Evolutionary conservation across 1,140 invertebrate genomes (phyloP), one percentile per base, ranked within the genome.

Genomic region (Odontomachus brunneus): DNA sequence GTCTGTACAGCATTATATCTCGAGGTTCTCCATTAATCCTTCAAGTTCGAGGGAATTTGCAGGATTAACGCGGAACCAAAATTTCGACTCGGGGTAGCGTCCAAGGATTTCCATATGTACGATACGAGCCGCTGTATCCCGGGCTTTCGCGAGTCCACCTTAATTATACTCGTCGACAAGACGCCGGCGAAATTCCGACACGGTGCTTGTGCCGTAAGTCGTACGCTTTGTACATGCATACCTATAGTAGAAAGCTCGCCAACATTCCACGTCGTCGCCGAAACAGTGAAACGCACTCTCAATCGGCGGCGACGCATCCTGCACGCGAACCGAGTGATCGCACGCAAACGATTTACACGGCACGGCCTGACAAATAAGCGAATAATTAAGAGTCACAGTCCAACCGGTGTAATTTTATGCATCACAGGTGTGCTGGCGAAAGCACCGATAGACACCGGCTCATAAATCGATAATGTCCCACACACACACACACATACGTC

Each of bases 221-320:
- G 65, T 84, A 66, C 15, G 69, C 63, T 48, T 76, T 74, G 83
- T 57, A 51, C 66, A 55, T 78, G 66, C 33, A 55, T 78, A 72
- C 33, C 82, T 11, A 26, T 44, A 66, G 76, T 55, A 69, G 83
- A 85, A 82, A 82, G 51, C 69, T 72, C 62, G 65, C 71, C 62
- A 66, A 51, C 84, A 89, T 89, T 83, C 84, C 74, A 60, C 51
- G 69, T 88, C 66, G 85, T 88, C 89, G 83, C 65, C 87, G 62
- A 87, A 91, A 93, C 91, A 92, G 65, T 85, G 88, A 85, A 91
- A 87, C 89, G 89, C 90, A 92, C 90, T 91, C 89, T 86, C 72
- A 55, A 48, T 66, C 33, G 44, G 49, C 15, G 29, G 62, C 63
- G 17, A 60, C 51, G 26, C 65, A 69, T 67, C 62, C 57, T 67